These are phyloP conservation scores for Perdita meconis DNA, from an alignment of 2,888 invertebrate species.

Conservation along the genomic window DNA sequence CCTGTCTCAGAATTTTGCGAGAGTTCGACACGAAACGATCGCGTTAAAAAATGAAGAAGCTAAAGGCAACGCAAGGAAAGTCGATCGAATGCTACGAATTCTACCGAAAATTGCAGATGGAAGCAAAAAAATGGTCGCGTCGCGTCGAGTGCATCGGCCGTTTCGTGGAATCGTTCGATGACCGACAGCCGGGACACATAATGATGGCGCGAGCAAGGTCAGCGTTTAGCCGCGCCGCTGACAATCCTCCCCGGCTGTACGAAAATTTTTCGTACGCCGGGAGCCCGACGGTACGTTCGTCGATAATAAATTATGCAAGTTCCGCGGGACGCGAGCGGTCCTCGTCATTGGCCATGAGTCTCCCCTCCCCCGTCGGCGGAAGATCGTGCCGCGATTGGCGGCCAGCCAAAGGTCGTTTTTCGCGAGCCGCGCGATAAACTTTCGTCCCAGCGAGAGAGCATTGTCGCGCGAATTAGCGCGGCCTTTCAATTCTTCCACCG, in stretches of 20 bases:
- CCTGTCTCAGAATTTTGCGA: too few species aligned
- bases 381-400: constrained; percentile 69
- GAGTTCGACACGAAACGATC: too few species aligned
- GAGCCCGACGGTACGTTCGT: constrained; percentile 40
- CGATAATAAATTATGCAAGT: constrained; percentile 72
- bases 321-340: constrained; percentile 58
- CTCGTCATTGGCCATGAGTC: constrained; percentile 62
- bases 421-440: constrained; percentile 65
- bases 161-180: constrained; percentile 7
- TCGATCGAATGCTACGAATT: neutral
- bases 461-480: constrained; percentile 61
- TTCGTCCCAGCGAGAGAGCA: constrained; percentile 42
- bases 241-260: neutral
- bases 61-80: too few species aligned
- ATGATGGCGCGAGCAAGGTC: constrained; percentile 11
- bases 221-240: constrained; percentile 3
- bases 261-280: constrained; percentile 18
- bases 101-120: neutral
- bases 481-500: constrained; percentile 55
- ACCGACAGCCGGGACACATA: neutral
- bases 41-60: too few species aligned
- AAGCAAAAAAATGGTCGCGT: too few species aligned
- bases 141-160: neutral
- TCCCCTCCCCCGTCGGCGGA: constrained; percentile 44
- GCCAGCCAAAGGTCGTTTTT: constrained; percentile 74